A percentile compares a stretch with the other conserved stretches of the same genome.
These are phyloP conservation scores for Heliornis fulica DNA, from an alignment of 2,113 vertebrate genomes.

Conservation along the genomic window DNA sequence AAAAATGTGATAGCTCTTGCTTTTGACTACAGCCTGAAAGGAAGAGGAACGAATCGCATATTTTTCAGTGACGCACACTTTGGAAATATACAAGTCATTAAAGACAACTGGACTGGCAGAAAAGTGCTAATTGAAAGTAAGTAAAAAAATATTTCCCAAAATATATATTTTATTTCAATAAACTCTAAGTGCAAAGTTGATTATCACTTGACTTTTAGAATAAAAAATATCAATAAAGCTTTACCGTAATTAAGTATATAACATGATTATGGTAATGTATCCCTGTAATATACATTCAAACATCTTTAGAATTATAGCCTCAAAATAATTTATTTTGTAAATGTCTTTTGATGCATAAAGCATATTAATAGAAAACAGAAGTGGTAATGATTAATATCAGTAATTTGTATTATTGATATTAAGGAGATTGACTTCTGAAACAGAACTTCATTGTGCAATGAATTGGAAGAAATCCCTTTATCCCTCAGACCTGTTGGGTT, in stretches of 20 bases:
- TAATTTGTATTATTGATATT: not conserved
- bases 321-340: not conserved
- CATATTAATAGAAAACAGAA: not conserved
- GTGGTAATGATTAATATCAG: fast-evolving
- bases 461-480: not conserved
- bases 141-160: constrained; percentile 54
- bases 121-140: constrained; percentile 90
- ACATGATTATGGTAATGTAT: not conserved
- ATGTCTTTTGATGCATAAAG: fast-evolving
- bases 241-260: not conserved
- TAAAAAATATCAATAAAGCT: not conserved
- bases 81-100: constrained; percentile 96
- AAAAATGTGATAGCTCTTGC: constrained; percentile 94
- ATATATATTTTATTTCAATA: not conserved
- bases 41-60: constrained; percentile 86
- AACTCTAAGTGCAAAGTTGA: not conserved
- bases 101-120: constrained; percentile 92
- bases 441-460: not conserved
- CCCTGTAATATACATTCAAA: not conserved
- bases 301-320: not conserved
- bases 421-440: not conserved
- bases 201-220: not conserved
- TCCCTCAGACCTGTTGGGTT: fast-evolving
- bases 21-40: constrained; percentile 88
- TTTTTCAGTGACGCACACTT: constrained; percentile 97